Conservation (phyloP, 2,888 invertebrate species). For the Drosophila testacea region DNA sequence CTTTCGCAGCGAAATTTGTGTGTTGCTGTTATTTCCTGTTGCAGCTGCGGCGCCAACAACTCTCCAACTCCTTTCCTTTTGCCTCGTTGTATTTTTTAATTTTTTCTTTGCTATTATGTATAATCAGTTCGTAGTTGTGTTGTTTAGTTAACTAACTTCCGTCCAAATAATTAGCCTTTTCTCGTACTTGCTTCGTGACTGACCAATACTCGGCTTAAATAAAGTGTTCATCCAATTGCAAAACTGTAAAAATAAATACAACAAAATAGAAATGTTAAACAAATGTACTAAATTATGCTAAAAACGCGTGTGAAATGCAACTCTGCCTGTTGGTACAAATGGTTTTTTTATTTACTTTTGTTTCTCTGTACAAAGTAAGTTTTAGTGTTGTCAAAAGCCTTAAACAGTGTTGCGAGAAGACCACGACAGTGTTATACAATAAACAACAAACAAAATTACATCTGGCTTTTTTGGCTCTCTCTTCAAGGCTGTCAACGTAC, state of each 20-base stretch:
- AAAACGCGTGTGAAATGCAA: slow-evolving; percentile 14
- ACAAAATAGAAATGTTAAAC: slow-evolving; percentile 2
- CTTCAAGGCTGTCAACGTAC: slow-evolving; percentile 73
- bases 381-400: neutral
- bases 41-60: slow-evolving; percentile 48
- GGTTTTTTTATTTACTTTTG: neutral
- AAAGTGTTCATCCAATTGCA: slow-evolving; percentile 28
- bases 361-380: neutral
- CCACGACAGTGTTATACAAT: slow-evolving; percentile 11
- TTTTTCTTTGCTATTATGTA: slow-evolving; percentile 33
- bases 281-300: slow-evolving; percentile 17
- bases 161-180: slow-evolving; percentile 48
- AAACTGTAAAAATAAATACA: slow-evolving; percentile 23
- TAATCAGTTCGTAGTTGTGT: slow-evolving; percentile 43
- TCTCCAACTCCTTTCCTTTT: slow-evolving; percentile 48
- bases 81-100: slow-evolving; percentile 29
- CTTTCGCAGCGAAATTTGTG: slow-evolving; percentile 77
- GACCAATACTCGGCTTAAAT: slow-evolving; percentile 7
- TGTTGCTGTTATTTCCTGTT: slow-evolving; percentile 50
- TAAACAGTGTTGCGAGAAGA: neutral
- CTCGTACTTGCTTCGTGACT: slow-evolving; percentile 44
- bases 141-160: slow-evolving; percentile 36
- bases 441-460: slow-evolving; percentile 42
- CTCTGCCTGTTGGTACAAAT: slow-evolving; percentile 7
- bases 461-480: slow-evolving; percentile 57